Evolutionary conservation across 1,140 invertebrate species (phyloP).

Genomic region (Papilio machaon): DNA sequence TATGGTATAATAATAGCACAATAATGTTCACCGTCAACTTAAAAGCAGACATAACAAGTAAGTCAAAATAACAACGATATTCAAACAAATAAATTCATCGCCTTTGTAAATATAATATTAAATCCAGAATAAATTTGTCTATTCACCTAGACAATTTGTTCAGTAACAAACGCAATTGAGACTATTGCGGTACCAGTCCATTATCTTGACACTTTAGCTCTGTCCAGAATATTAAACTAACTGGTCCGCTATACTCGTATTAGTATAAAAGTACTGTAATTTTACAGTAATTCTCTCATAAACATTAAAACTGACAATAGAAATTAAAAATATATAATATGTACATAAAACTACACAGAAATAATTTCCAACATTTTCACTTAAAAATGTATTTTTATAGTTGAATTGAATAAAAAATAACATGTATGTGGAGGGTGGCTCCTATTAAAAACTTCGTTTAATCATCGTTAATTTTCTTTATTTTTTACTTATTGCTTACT

Average conservation of each 20-base stretch:
- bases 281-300: neutral
- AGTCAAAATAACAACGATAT: neutral
- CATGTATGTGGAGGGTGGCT: too few species aligned
- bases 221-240: conserved; percentile 11
- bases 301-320: too few species aligned
- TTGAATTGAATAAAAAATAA: too few species aligned
- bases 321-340: too few species aligned
- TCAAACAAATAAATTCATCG: neutral
- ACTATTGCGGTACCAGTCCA: conserved; percentile 3
- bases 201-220: conserved; percentile 10
- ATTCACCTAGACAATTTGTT: conserved; percentile 13
- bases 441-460: too few species aligned
- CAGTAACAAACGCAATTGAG: conserved; percentile 16
- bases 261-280: neutral
- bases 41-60: neutral
- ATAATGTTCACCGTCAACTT: neutral
- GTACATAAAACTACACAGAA: too few species aligned
- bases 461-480: too few species aligned
- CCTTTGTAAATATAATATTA: conserved; percentile 7
- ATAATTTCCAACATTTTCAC: too few species aligned
- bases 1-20: neutral
- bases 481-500: too few species aligned
- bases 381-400: too few species aligned
- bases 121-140: conserved; percentile 17
- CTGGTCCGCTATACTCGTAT: neutral